Base-by-base conservation (phyloP, 2,797 vertebrate species). In the Dromococcyx pavoninus region DNA sequence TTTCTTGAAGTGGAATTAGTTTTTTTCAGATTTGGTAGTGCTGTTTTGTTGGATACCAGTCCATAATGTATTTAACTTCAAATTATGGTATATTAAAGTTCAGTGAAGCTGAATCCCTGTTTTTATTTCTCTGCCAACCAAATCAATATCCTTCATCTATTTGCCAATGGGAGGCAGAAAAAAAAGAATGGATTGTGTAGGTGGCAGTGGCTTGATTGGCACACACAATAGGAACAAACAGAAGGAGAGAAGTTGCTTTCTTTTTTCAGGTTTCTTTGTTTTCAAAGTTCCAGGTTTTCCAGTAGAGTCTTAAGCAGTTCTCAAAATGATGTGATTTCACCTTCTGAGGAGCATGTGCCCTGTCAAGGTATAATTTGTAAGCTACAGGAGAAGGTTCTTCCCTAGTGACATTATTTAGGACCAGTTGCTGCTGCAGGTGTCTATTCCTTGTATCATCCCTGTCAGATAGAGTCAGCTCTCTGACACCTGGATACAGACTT, bases 21-120 rank as follows among this genome's bases (percentile, higher is more conserved):
- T 43, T 87, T 71, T 50, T 51, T 65, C 39, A 64, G 19, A 53
- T n/a, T 61, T 79, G 22, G 67, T 85, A 79, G 48, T 25, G 41
- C 24, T 90, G 65, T 70, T 94, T 77, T 86, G 61, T 72, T 77
- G 48, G 76, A 72, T 91, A 89, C 28, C 21, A 50, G n/a, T 84
- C 80, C 35, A 27, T 75, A 91, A 92, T 16, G 19, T 2, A 0
- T 88, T 95, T 94, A 94, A 88, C 57, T 94, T 94, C 84, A 86
- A 91, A 91, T 91, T 93, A 84, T 30, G 62, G 78, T 93, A 64
- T 88, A 95, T 93, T 87, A 91, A 96, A 96, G 90, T 91, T 96
- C 53, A 91, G 83, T 39, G 81, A 91, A 89, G 66, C 58, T 89
- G 80, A 77, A 81, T 94, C 66, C 92, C 87, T 89, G 71, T 86